Evolutionary conservation across 1,140 invertebrate species (phyloP).

Genomic region (Drosophila kurseongensis): DNA sequence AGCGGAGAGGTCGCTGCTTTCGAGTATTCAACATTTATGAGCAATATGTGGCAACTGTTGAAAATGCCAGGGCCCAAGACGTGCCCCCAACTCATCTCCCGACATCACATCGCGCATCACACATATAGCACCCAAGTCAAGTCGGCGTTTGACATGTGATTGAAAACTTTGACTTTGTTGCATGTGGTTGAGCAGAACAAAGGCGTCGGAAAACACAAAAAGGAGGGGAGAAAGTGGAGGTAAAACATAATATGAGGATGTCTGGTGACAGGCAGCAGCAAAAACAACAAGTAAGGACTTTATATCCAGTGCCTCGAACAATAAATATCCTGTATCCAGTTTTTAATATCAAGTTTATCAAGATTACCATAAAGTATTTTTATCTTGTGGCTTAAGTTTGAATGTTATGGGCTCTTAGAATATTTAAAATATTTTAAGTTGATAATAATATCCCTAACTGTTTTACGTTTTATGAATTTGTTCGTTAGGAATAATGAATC

Average conservation of each 20-base stretch:
- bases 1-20: neutral
- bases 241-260: constrained; percentile 51
- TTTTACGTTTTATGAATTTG: too few relatives aligned
- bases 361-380: too few relatives aligned
- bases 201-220: constrained; percentile 28
- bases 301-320: neutral
- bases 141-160: constrained; percentile 78
- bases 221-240: constrained; percentile 6
- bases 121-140: constrained; percentile 67
- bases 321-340: neutral
- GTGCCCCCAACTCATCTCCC: constrained; percentile 16
- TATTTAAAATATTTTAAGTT: too few relatives aligned
- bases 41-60: constrained; percentile 76
- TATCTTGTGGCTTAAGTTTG: too few relatives aligned
- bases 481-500: too few relatives aligned
- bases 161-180: constrained; percentile 82
- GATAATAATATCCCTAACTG: too few relatives aligned
- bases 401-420: too few relatives aligned
- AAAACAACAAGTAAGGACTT: constrained; percentile 2
- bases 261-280: constrained; percentile 46
- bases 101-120: constrained; percentile 8
- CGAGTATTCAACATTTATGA: constrained; percentile 74
- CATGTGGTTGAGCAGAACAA: constrained; percentile 60
- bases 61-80: constrained; percentile 55
- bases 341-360: too few relatives aligned